Conservation (phyloP, 2,888 invertebrate species). For the Calephelis perditalis region DNA sequence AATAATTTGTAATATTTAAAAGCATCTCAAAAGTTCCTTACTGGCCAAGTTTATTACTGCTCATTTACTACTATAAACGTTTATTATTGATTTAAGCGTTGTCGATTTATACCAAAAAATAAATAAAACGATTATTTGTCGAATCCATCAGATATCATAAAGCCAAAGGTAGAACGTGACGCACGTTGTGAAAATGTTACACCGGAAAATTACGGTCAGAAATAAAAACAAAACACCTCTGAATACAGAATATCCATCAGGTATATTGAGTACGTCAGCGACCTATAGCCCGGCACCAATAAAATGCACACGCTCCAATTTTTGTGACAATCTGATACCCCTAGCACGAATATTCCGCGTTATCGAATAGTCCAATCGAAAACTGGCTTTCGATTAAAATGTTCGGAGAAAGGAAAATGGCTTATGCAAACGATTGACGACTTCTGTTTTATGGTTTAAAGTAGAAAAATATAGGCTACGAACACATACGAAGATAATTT, state of each 20-base stretch:
- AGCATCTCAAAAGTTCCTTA: no score
- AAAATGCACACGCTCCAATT: slow-evolving; percentile 23
- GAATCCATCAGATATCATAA: not conserved
- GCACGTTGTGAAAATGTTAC: slow-evolving; percentile 1
- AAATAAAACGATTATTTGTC: not conserved
- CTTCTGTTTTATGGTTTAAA: no score
- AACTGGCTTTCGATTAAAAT: no score
- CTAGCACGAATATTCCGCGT: not conserved
- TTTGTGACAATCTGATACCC: slow-evolving; percentile 19
- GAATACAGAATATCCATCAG: slow-evolving; percentile 13
- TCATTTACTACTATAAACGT: no score
- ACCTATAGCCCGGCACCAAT: slow-evolving; percentile 17
- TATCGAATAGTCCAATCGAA: slow-evolving; percentile 1
- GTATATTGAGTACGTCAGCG: slow-evolving; percentile 18
- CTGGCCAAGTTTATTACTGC: no score
- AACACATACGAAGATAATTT: no score
- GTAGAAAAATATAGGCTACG: no score
- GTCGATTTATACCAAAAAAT: no score
- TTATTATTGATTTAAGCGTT: no score
- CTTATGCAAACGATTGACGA: no score
- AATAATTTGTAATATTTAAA: no score
- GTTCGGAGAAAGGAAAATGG: no score
- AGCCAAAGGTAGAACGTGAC: not conserved
- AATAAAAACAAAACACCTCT: slow-evolving; percentile 11
- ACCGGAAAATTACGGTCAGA: slow-evolving; percentile 6